These are phyloP conservation scores for Plectropomus leopardus DNA, from an alignment of 2,113 vertebrate species.

Conservation along the genomic window DNA sequence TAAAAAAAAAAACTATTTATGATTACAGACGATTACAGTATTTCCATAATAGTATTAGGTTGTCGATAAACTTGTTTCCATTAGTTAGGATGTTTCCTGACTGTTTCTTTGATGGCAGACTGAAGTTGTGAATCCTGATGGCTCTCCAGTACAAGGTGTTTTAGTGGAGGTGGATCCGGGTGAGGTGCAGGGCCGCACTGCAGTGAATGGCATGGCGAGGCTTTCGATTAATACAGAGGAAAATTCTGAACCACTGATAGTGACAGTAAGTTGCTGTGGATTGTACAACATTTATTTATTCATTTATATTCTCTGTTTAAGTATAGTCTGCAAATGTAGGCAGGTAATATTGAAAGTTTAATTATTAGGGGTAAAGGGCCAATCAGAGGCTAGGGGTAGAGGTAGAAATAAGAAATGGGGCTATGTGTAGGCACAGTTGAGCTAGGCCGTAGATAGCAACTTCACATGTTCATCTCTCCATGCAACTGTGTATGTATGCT, in stretches of 20 bases:
- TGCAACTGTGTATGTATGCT: too few relatives aligned
- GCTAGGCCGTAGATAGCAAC: too few relatives aligned
- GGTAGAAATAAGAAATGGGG: too few relatives aligned
- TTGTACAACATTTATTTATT: not conserved
- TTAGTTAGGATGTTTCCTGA: not conserved
- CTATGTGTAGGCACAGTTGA: too few relatives aligned
- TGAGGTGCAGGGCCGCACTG: not conserved
- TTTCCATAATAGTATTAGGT: not conserved
- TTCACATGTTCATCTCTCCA: too few relatives aligned
- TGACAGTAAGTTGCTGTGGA: conserved; percentile 70
- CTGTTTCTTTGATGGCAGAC: conserved; percentile 66
- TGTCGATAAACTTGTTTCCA: not conserved
- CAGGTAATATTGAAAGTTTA: too few relatives aligned
- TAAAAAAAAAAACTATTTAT: too few relatives aligned
- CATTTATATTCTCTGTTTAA: too few relatives aligned
- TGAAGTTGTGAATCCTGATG: conserved; percentile 82
- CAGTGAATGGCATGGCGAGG: conserved; percentile 65
- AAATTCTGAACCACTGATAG: not conserved
- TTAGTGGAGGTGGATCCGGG: conserved; percentile 33
- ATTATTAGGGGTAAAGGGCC: too few relatives aligned
- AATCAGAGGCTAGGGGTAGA: too few relatives aligned
- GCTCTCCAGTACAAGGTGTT: conserved; percentile 75
- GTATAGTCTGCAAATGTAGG: too few relatives aligned
- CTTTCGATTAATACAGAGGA: conserved; percentile 71
- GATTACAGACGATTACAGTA: not conserved